phyloP scores from a whole-genome alignment of 2,113 vertebrate genomes.

The Crotalus helleri region DNA sequence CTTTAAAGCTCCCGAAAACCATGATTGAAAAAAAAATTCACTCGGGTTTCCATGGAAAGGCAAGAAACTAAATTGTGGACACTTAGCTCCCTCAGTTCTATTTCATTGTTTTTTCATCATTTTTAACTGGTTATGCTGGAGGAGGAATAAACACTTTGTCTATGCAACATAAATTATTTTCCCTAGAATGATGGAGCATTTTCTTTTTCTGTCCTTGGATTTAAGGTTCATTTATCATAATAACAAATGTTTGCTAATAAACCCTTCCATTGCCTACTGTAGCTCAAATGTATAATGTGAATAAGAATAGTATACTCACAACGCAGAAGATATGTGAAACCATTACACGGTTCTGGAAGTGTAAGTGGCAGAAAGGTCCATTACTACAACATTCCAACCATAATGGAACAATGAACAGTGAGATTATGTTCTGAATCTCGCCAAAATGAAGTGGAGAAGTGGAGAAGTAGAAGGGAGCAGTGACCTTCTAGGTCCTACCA shows the following conservation, averaged over 20 bases:
- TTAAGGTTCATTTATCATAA: neutral
- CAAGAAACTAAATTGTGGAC: neutral
- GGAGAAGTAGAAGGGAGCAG: slow-evolving; percentile 16
- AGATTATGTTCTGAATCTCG: slow-evolving; percentile 15
- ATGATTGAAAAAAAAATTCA: neutral
- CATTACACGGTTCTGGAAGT: neutral
- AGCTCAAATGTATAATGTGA: neutral
- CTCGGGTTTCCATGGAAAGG: neutral
- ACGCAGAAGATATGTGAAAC: rapidly evolving
- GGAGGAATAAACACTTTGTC: no score
- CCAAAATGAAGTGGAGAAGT: slow-evolving; percentile 40
- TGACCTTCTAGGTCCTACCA: slow-evolving; percentile 28
- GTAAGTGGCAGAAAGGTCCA: slow-evolving; percentile 34
- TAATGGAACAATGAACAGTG: slow-evolving; percentile 42
- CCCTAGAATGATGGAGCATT: neutral
- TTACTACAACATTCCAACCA: neutral
- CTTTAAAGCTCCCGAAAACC: neutral
- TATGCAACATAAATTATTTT: neutral
- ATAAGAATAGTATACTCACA: neutral
- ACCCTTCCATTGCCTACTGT: slow-evolving; percentile 26
- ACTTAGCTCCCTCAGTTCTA: neutral
- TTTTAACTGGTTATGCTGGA: neutral
- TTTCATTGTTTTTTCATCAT: neutral
- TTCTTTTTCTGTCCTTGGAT: neutral
- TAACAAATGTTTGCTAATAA: neutral